phyloP scores from a whole-genome alignment of 2,888 invertebrate genomes.

The Palloptera scutellata region DNA sequence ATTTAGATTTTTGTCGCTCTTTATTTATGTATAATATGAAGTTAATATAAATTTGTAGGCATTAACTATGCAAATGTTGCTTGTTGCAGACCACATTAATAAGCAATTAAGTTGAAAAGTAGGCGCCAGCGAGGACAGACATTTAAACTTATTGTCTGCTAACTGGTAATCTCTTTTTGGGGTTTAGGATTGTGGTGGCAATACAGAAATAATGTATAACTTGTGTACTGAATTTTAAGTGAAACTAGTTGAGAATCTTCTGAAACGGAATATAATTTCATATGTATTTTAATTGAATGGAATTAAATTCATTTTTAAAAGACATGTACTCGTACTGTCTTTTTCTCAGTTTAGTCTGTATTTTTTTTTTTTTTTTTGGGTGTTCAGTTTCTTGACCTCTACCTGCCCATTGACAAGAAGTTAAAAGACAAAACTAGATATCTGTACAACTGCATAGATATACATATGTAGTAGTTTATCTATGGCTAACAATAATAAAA shows the following conservation, averaged over 20 bases:
- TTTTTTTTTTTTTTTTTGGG: too few relatives aligned
- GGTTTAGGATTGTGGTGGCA: background rate
- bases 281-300: too few relatives aligned
- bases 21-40: background rate
- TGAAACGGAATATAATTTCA: too few relatives aligned
- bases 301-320: too few relatives aligned
- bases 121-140: constrained; percentile 34
- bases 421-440: too few relatives aligned
- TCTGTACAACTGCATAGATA: too few relatives aligned
- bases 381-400: too few relatives aligned
- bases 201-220: background rate
- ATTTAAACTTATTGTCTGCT: background rate
- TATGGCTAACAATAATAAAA: too few relatives aligned
- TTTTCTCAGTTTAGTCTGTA: too few relatives aligned
- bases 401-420: too few relatives aligned
- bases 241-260: background rate
- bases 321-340: too few relatives aligned
- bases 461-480: too few relatives aligned
- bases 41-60: background rate
- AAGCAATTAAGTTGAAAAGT: constrained; percentile 31
- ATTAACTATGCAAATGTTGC: constrained; percentile 20
- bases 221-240: constrained; percentile 5
- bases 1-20: background rate
- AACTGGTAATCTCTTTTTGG: background rate
- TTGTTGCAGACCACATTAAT: constrained; percentile 32